Conservation (phyloP, 2,113 vertebrate species). For the Hiodon tergisus region DNA sequence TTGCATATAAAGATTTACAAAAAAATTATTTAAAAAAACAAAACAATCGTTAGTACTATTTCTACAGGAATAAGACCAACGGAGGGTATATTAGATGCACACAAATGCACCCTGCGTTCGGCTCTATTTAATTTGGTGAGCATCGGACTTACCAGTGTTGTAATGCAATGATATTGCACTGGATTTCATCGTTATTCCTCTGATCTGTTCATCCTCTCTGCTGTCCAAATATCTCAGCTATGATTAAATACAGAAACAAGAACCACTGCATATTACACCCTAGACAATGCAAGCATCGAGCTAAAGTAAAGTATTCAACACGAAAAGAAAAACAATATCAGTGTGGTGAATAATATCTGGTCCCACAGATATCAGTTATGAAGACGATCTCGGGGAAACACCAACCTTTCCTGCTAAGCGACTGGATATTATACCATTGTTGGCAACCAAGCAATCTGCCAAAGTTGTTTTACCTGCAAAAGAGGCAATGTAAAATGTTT, state of each 20-base stretch:
- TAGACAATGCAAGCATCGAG: neutral
- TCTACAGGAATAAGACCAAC: neutral
- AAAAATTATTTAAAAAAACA: too few relatives aligned
- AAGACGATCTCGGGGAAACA: neutral
- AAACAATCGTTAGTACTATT: neutral
- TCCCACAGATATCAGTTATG: too few relatives aligned
- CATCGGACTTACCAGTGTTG: conserved; percentile 52
- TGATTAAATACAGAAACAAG: conserved; percentile 13
- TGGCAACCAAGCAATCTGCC: conserved; percentile 91
- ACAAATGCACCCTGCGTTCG: neutral
- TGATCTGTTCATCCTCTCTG: conserved; percentile 87
- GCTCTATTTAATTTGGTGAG: neutral
- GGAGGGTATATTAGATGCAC: neutral
- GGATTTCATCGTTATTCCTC: conserved; percentile 98
- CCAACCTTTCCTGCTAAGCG: conserved; percentile 89
- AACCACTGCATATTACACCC: neutral
- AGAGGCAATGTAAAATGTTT: neutral
- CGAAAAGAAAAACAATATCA: too few relatives aligned
- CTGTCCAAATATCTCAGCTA: conserved; percentile 93
- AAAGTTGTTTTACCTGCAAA: conserved; percentile 89
- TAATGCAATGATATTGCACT: conserved; percentile 92
- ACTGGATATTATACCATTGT: conserved; percentile 92
- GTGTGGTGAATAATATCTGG: too few relatives aligned
- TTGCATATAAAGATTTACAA: too few relatives aligned
- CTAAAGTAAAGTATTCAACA: neutral